A percentile compares a stretch with the other conserved stretches of the same genome.
Evolutionary conservation across 2,797 vertebrate species (phyloP).

Genomic region (Anabas testudineus): DNA sequence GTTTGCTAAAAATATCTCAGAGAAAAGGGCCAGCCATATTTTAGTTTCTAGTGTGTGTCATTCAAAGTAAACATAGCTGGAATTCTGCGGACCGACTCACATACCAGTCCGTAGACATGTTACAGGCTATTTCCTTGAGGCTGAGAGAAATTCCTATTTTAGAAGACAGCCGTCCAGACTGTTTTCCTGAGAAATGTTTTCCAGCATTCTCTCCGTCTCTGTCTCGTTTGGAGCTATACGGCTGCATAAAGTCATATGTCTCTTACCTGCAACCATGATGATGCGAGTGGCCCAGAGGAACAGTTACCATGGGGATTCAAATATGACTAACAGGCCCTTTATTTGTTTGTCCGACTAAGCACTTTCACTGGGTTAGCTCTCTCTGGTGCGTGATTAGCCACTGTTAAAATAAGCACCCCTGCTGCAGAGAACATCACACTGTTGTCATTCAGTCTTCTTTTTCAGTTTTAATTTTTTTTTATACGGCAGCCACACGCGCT

Average conservation of each 20-base stretch:
- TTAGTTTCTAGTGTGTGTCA: conserved; percentile 52
- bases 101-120: conserved; percentile 46
- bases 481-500: conserved; percentile 18
- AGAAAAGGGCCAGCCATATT: conserved; percentile 53
- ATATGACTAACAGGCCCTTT: conserved; percentile 67
- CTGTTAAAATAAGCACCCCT: conserved; percentile 52
- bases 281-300: conserved; percentile 57
- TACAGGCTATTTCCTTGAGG: conserved; percentile 42
- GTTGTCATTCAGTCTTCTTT: conserved; percentile 34
- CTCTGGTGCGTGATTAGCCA: conserved; percentile 62
- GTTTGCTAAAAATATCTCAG: conserved; percentile 69
- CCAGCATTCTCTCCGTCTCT: conserved; percentile 3
- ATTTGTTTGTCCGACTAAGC: conserved; percentile 71
- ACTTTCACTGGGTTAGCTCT: conserved; percentile 54
- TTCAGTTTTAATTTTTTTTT: conserved; percentile 12
- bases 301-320: conserved; percentile 70
- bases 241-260: conserved; percentile 56
- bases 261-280: conserved; percentile 63
- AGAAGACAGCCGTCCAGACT: conserved; percentile 48
- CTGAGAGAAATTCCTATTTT: conserved; percentile 67
- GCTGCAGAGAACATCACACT: conserved; percentile 43
- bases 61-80: conserved; percentile 70
- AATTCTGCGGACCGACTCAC: conserved; percentile 58
- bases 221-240: conserved; percentile 24
- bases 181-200: conserved; percentile 44